Evolutionary conservation across 2,888 invertebrate species (phyloP).

Genomic region (Zaprionus lineosus): DNA sequence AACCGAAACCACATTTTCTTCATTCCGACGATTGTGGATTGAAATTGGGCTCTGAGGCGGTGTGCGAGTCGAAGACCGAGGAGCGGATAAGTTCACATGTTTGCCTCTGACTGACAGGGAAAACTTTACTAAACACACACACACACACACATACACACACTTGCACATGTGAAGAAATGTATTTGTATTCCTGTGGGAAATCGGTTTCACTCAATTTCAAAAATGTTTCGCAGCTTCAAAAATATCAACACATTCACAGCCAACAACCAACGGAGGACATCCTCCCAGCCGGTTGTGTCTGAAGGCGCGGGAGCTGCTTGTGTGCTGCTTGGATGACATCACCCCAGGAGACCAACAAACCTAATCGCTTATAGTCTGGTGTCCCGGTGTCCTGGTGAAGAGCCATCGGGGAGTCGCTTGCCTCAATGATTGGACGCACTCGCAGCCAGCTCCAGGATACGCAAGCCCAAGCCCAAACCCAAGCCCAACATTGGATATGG

Average conservation of each 20-base stretch:
- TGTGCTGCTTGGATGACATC: constrained; percentile 9
- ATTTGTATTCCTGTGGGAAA: constrained; percentile 76
- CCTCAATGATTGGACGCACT: constrained; percentile 47
- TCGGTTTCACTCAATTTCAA: constrained; percentile 75
- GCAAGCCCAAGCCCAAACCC: too few species aligned
- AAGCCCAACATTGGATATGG: too few species aligned
- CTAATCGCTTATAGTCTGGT: constrained; percentile 72
- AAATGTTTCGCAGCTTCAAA: constrained; percentile 61
- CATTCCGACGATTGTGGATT: constrained; percentile 69
- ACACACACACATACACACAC: not conserved
- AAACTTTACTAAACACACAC: constrained; percentile 36
- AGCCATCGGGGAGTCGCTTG: constrained; percentile 56
- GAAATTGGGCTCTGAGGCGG: constrained; percentile 40
- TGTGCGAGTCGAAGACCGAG: constrained; percentile 19
- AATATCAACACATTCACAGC: constrained; percentile 59
- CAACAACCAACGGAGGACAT: constrained; percentile 24
- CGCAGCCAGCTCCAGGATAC: constrained; percentile 36
- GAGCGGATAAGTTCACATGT: constrained; percentile 42
- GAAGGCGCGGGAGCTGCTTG: not conserved
- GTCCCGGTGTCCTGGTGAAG: constrained; percentile 61
- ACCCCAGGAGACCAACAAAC: constrained; percentile 75
- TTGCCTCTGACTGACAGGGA: constrained; percentile 41
- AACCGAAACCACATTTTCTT: constrained; percentile 80
- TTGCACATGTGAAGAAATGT: constrained; percentile 42
- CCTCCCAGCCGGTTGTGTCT: too few species aligned